Conservation (phyloP, 2,797 vertebrate genomes). For the Cichlasoma orientale region DNA sequence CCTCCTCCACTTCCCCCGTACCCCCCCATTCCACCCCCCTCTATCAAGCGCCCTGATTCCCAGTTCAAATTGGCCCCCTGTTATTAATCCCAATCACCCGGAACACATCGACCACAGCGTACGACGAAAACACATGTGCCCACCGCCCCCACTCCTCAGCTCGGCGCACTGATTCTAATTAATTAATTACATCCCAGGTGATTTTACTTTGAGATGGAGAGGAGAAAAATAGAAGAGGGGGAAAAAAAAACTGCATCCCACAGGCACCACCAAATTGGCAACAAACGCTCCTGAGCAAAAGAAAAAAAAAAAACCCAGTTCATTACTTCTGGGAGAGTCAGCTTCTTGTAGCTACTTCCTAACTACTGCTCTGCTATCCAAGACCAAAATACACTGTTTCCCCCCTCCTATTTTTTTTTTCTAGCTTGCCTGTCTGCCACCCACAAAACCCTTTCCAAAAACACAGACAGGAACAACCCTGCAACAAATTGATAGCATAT, state of each 20-base stretch:
- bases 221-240: slow-evolving; percentile 67
- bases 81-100: slow-evolving; percentile 86
- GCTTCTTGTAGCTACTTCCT: slow-evolving; percentile 66
- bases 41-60: slow-evolving; percentile 81
- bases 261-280: slow-evolving; percentile 78
- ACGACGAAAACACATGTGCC: slow-evolving; percentile 74
- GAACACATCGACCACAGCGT: slow-evolving; percentile 78
- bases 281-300: slow-evolving; percentile 59
- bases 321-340: slow-evolving; percentile 63
- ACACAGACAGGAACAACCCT: slow-evolving; percentile 60
- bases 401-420: slow-evolving; percentile 9
- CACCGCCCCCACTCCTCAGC: slow-evolving; percentile 47
- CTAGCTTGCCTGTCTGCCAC: slow-evolving; percentile 56
- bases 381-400: slow-evolving; percentile 57
- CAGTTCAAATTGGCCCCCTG: slow-evolving; percentile 78
- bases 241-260: slow-evolving; percentile 59
- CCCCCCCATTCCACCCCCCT: not conserved
- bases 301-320: slow-evolving; percentile 52
- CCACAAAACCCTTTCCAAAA: slow-evolving; percentile 57
- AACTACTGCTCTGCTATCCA: slow-evolving; percentile 64
- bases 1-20: slow-evolving; percentile 19
- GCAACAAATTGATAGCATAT: slow-evolving; percentile 74
- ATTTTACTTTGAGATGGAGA: slow-evolving; percentile 79
- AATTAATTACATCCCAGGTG: slow-evolving; percentile 87
- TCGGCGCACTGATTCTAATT: slow-evolving; percentile 78